These are phyloP conservation scores for Heterodera carotae DNA, from an alignment of 1,140 invertebrate species.

Conservation along the genomic window DNA sequence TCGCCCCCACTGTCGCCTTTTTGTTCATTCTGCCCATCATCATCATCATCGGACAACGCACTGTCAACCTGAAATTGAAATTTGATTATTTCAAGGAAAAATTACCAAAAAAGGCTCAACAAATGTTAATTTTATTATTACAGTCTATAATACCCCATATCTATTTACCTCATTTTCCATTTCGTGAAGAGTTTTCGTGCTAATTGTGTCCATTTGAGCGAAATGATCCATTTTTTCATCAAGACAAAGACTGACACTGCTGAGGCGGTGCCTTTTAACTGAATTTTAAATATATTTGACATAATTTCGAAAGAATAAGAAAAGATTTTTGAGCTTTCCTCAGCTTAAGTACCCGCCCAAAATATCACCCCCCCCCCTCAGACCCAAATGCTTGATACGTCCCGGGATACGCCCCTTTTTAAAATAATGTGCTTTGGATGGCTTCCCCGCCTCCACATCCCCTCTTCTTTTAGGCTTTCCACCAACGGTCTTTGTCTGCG, in stretches of 20 bases:
- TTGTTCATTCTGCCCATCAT: conserved; percentile 3
- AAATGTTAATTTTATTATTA: conserved; percentile 5
- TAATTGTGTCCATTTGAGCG: conserved; percentile 31
- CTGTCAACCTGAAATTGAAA: conserved; percentile 24
- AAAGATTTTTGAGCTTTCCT: conserved; percentile 15
- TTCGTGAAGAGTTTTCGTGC: conserved; percentile 15
- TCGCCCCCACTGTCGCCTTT: not conserved
- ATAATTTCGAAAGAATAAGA: no score
- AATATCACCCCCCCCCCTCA: no score
- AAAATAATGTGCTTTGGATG: no score
- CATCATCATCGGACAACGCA: conserved; percentile 27
- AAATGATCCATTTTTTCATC: conserved; percentile 30
- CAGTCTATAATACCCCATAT: not conserved
- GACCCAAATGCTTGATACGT: no score
- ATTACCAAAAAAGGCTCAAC: not conserved
- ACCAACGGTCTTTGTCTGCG: not conserved
- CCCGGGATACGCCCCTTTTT: no score
- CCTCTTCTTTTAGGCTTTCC: not conserved
- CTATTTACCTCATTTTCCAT: conserved; percentile 32
- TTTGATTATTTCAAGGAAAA: not conserved
- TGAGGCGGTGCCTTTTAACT: conserved; percentile 7
- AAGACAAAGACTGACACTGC: conserved; percentile 20
- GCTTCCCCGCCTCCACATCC: no score
- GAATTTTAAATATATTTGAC: no score
- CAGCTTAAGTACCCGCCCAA: no score